Evolutionary conservation across 1,140 invertebrate genomes (phyloP).

Genomic region (Eueides isabella): DNA sequence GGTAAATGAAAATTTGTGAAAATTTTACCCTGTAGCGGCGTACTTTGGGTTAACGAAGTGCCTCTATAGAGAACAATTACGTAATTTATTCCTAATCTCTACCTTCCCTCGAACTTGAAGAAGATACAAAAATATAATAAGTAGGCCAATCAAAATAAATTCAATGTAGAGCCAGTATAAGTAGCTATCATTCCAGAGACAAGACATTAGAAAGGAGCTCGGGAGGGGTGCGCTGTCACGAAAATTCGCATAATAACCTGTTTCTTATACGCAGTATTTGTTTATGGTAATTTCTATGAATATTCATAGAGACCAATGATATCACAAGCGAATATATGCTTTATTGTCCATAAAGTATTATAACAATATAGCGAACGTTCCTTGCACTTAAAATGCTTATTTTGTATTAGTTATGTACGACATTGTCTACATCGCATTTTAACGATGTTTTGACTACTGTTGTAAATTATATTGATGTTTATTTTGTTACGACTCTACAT

Average conservation of each 20-base stretch:
- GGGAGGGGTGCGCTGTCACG: conserved; percentile 19
- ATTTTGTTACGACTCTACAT: background rate
- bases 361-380: background rate
- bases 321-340: conserved; percentile 20
- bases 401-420: conserved; percentile 12
- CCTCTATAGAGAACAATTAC: too few species aligned
- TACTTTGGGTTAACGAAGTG: too few species aligned
- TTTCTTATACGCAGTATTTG: conserved; percentile 42
- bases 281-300: conserved; percentile 46
- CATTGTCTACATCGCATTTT: background rate
- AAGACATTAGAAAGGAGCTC: background rate
- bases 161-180: background rate
- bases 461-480: background rate
- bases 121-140: background rate
- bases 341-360: conserved; percentile 16
- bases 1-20: too few species aligned
- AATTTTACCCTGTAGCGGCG: too few species aligned
- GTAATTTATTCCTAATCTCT: too few species aligned
- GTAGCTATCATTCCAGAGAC: conserved; percentile 1
- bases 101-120: too few species aligned
- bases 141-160: background rate
- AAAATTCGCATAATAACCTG: conserved; percentile 29
- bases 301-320: conserved; percentile 39
- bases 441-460: conserved; percentile 2
- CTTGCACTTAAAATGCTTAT: background rate